Evolutionary conservation across 2,888 invertebrate species (phyloP), one percentile per base, ranked within the genome.

Genomic region (Onthophagus sagittarius): DNA sequence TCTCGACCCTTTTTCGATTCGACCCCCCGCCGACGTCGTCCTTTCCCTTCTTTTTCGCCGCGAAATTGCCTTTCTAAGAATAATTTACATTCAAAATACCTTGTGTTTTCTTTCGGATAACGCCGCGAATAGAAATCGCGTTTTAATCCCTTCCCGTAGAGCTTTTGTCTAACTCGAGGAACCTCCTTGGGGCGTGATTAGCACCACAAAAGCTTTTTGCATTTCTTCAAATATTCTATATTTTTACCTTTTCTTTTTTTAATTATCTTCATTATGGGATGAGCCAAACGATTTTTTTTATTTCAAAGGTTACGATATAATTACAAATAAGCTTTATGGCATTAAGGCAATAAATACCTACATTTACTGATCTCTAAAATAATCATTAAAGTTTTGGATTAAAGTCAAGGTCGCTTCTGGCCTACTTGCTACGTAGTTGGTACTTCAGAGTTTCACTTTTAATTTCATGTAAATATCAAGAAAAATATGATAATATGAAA

Each of bases 1-100:
- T 23, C 23, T 62, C 15, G 13, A 64, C 63, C 64, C 70, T 69
- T 65, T 64, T 53, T 32, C 73, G 62, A 23, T 23, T 69, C 65
- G n/a, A 23, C 31, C 39, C 39, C 39, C 39, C 39, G 5, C 39
- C 6, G 39, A 53, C 39, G 39, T 2, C 39, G 23, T 23, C 33
- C 63, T 32, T 63, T 71, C 70, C 62, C 62, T 71, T 69, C 9
- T n/a, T 23, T 32, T 62, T 53, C 39, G 11, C 39, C 39, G 39
- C 39, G 39, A 53, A 53, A 53, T 53, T 53, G 39, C 39, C 39
- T 53, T 53, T 53, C 39, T 53, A 53, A 53, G 39, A 53, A 53
- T 53, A 53, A 53, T 53, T 53, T 53, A 53, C 39, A 53, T 53
- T 53, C 39, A 53, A 53, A 53, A 53, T 53, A 53, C 39, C 39